Percentiles rank a stretch among this genome's conserved stretches.
phyloP scores from a whole-genome alignment of 2,797 vertebrate species.

The Botia almorhae region DNA sequence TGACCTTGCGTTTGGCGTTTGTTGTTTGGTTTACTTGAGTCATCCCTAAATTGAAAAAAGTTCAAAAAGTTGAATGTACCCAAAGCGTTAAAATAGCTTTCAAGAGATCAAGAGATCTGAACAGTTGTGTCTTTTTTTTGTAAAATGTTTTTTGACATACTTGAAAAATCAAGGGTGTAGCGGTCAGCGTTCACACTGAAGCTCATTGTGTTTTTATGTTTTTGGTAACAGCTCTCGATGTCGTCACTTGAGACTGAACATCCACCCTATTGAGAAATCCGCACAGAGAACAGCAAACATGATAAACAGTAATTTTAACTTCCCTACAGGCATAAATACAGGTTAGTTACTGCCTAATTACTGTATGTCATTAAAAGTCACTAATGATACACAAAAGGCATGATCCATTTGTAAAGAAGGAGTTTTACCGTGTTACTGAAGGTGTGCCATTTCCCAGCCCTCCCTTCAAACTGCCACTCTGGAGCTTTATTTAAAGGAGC shows the following conservation, averaged over 20 bases:
- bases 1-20: constrained; percentile 52
- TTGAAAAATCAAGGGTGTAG: constrained; percentile 70
- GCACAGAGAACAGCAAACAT: not conserved
- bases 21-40: constrained; percentile 66
- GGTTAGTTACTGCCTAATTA: not conserved
- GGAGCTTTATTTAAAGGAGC: constrained; percentile 25
- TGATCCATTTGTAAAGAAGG: not conserved
- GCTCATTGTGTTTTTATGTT: constrained; percentile 28
- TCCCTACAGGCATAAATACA: not conserved
- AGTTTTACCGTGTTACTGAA: constrained; percentile 63
- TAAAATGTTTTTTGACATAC: constrained; percentile 54
- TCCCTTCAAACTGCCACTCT: constrained; percentile 71
- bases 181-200: constrained; percentile 55
- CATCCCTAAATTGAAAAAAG: constrained; percentile 64
- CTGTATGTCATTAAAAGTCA: not conserved
- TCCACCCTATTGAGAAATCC: constrained; percentile 49
- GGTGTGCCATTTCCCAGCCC: constrained; percentile 59
- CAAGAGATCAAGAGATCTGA: too few relatives aligned
- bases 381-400: not conserved
- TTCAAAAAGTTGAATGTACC: not conserved
- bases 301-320: not conserved
- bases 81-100: not conserved
- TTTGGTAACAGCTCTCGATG: constrained; percentile 69
- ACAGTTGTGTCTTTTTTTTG: not conserved
- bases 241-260: constrained; percentile 64